These are phyloP conservation scores for Rhagologus leucostigma DNA, from an alignment of 2,113 vertebrate species.

Conservation along the genomic window DNA sequence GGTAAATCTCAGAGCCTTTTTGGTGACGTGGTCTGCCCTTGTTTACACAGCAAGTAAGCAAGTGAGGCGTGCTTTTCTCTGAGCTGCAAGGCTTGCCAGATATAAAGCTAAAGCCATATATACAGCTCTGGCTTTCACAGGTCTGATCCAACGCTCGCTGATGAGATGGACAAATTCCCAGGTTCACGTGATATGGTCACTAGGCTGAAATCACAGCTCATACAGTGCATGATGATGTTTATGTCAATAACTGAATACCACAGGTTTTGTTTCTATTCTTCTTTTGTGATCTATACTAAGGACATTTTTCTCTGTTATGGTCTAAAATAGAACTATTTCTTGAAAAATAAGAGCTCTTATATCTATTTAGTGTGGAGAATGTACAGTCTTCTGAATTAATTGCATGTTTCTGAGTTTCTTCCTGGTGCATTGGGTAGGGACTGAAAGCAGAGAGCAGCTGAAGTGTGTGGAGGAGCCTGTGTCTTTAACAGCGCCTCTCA, in stretches of 20 bases:
- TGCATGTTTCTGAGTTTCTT: rapidly evolving
- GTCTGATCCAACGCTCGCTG: neutral
- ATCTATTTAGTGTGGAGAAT: neutral
- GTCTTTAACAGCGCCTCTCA: neutral
- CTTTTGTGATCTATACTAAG: neutral
- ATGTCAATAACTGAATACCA: neutral
- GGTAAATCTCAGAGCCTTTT: conserved; percentile 5
- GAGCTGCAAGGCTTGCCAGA: neutral
- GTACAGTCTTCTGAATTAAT: neutral
- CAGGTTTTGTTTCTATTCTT: neutral
- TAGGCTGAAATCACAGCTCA: neutral
- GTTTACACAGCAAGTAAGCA: neutral
- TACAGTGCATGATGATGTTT: neutral
- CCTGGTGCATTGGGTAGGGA: neutral
- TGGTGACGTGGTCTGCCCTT: neutral
- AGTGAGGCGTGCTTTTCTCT: neutral
- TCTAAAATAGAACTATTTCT: neutral
- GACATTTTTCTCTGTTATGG: neutral
- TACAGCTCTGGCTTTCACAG: neutral
- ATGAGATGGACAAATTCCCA: neutral
- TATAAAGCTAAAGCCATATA: neutral
- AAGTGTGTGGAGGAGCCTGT: neutral
- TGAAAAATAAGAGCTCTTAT: neutral
- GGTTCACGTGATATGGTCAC: neutral
- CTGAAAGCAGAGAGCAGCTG: neutral